Base-by-base conservation (phyloP, 2,888 invertebrate species). In the Nomada fucata region DNA sequence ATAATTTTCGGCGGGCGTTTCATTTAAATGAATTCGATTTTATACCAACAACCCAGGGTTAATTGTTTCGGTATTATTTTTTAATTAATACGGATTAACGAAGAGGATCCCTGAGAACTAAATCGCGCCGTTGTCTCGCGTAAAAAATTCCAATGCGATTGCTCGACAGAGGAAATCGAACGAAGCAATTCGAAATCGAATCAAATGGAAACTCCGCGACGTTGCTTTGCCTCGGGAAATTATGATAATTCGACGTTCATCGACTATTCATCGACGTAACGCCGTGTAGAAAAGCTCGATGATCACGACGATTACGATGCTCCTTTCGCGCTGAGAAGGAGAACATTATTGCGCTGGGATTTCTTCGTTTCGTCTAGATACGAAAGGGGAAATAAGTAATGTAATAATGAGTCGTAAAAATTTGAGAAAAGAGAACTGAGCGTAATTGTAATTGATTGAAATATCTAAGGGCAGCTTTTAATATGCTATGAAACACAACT, bases 201-300 rank as follows among this genome's bases (percentile, higher is more conserved):
- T 55, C 77, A 61, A 52, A 61, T 61, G 61, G 55, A 68, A 36
- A 47, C 36, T 18, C 29, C n/a, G 50, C 15, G 15, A 20, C 47
- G 13, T 15, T 20, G 7, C 9, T 11, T n/a, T 60, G 29, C 67
- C 53, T 47, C 29, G 23, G 4, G 29, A 60, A 78, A 78, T 75
- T 75, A 75, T 78, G 75, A 61, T 78, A 78, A 79, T 78, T 65
- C 52, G 53, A 44, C 20, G 73, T 26, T 73, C 65, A 64, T 73
- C 26, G 77, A 65, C 20, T 59, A 64, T 65, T 76, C 76, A 26
- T 57, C 1, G 63, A 18, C 29, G 76, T 68, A 50, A 61, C 53
- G 52, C 42, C 11, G 13, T 59, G 23, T 13, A 3, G 50, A 57
- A 57, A 13, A n/a, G 53, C 10, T 55, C 36, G 47, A n/a, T 53